phyloP scores from a whole-genome alignment of 2,797 vertebrate species.

The Manis crassicaudata region DNA sequence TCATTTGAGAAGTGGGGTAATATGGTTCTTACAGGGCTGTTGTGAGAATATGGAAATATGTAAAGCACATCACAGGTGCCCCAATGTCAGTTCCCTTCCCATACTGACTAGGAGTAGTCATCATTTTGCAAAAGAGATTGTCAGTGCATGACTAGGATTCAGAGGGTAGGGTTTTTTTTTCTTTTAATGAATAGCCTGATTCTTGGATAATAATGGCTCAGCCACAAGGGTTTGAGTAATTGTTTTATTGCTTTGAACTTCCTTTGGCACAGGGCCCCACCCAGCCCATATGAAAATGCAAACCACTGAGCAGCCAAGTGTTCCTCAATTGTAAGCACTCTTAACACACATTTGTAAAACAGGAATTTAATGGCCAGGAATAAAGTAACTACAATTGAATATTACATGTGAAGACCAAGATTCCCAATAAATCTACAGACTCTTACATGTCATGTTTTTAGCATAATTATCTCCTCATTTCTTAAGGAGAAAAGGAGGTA shows the following conservation, averaged over 20 bases:
- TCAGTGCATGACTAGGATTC: neutral
- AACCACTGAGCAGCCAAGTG: neutral
- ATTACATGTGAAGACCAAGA: neutral
- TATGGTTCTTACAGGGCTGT: neutral
- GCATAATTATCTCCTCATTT: neutral
- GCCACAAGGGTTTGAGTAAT: conserved; percentile 31
- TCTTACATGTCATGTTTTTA: neutral
- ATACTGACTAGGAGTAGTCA: neutral
- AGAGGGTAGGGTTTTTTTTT: neutral
- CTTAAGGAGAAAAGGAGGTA: neutral
- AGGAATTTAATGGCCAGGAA: neutral
- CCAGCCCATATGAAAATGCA: conserved; percentile 44
- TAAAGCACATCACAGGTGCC: neutral
- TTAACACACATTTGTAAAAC: conserved; percentile 32
- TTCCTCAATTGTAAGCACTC: neutral
- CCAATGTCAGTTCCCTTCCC: conserved; percentile 21
- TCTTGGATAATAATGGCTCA: conserved; percentile 25
- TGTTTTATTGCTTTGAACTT: conserved; percentile 65
- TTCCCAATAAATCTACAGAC: neutral
- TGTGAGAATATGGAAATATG: conserved; percentile 39
- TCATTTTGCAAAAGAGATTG: neutral
- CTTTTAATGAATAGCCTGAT: conserved; percentile 34
- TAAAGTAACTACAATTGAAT: neutral
- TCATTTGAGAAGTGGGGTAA: conserved; percentile 32
- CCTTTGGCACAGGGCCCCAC: neutral